Evolutionary conservation across 30 jellyfish, hydroid and myxozoan genomes (phyloP).

Genomic region (Rhopilema esculentum): DNA sequence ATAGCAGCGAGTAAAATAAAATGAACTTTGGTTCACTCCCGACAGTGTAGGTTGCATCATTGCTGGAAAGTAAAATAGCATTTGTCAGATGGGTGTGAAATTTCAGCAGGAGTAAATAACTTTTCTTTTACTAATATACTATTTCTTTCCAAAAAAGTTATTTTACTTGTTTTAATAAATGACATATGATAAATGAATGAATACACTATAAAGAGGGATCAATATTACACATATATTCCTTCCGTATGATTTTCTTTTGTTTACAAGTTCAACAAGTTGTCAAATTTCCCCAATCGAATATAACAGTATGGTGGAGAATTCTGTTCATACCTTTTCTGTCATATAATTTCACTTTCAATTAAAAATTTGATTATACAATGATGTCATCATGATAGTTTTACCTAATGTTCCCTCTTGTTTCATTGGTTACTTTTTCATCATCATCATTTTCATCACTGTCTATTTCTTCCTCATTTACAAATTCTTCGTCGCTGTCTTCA

Average conservation of each 20-base stretch:
- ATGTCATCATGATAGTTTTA: neutral
- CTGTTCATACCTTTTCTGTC: neutral
- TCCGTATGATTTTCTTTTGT: neutral
- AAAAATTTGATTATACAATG: neutral
- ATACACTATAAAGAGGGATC: neutral
- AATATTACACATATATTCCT: neutral
- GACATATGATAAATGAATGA: neutral
- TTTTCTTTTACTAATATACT: neutral
- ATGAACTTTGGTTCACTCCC: slow-evolving; percentile 42
- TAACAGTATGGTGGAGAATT: neutral
- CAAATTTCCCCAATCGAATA: neutral
- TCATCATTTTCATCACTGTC: neutral
- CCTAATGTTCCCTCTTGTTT: neutral
- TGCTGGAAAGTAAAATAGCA: slow-evolving; percentile 13
- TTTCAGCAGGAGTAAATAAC: neutral
- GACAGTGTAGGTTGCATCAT: slow-evolving; percentile 22
- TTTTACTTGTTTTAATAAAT: neutral
- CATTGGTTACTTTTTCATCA: neutral
- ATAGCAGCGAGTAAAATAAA: slow-evolving; percentile 39
- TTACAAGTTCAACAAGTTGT: neutral
- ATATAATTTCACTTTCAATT: neutral
- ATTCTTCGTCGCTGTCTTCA: neutral
- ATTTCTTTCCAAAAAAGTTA: neutral
- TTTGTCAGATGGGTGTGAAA: neutral
- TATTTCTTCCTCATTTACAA: neutral